Base-by-base conservation (phyloP, 2,113 vertebrate species). In the Polyodon spathula region DNA sequence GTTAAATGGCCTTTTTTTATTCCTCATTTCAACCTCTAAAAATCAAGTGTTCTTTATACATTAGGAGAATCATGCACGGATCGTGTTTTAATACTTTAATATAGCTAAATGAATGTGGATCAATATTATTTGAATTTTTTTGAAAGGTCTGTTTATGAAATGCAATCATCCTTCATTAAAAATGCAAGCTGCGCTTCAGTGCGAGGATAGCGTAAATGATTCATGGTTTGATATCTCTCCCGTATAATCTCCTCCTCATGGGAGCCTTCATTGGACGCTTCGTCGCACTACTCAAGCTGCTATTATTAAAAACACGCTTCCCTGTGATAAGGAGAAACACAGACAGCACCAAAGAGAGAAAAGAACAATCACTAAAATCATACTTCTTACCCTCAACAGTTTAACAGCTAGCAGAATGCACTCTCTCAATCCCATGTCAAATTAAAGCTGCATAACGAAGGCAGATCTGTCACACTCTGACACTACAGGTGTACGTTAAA, bases 141-240 rank as follows among this genome's bases (percentile, higher is more conserved):
- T 90, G 84, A 79, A 88, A 83, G 82, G 73, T 78, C 78, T 88
- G 89, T 91, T 92, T 93, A 92, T 92, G 83, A 92, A 92, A 90
- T 80, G 82, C 79, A 92, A 93, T 94, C 90, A 93, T 92, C 88
- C 77, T 80, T 89, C 86, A 93, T 94, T 94, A 92, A 92, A 90
- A 88, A 94, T 92, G 90, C 87, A 93, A 86, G 84, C 80, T 84
- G 82, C 63, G 78, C 78, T 78, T 82, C 78, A 76, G 82, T 76
- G 82, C 76, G 63, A 80, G 71, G 83, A 78, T 77, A 81, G 81
- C 39, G 79, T 89, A 87, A 92, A 92, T 90, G 90, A 93, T 92
- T 92, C 87, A 93, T 87, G 82, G 86, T 87, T 83, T 89, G 88
- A 84, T 88, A 82, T 87, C 83, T 82, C 82, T 82, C 77, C 82